Conservation (phyloP, 2,888 invertebrate species). For the Aporophyla nigra region DNA sequence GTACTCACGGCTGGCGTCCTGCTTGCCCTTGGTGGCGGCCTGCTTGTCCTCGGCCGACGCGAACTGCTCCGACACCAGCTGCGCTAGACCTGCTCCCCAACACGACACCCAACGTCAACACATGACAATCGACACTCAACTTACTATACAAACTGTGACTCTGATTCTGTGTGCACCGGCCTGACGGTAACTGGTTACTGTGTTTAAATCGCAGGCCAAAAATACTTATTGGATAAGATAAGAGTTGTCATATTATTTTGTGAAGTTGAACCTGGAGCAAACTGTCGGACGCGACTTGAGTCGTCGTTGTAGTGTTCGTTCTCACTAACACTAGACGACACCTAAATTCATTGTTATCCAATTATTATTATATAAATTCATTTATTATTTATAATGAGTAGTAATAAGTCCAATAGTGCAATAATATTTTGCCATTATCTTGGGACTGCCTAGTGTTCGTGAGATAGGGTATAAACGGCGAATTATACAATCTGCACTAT, state of each 20-base stretch:
- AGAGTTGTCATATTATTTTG: neutral
- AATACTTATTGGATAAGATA: neutral
- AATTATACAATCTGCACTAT: neutral
- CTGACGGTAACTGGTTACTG: neutral
- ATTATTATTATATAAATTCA: too few species aligned
- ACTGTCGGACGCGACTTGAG: neutral
- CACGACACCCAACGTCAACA: constrained; percentile 34
- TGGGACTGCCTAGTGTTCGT: neutral
- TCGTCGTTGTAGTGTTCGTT: neutral
- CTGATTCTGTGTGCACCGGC: neutral
- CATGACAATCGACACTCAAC: constrained; percentile 39
- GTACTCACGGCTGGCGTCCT: constrained; percentile 77
- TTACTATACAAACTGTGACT: neutral
- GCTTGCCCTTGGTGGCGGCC: constrained; percentile 71
- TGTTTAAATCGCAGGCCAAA: neutral
- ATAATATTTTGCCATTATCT: neutral
- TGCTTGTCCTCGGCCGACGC: constrained; percentile 78
- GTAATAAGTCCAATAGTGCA: neutral
- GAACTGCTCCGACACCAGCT: constrained; percentile 88
- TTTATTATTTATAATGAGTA: too few species aligned
- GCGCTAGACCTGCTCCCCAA: constrained; percentile 82
- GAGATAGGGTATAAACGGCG: neutral
- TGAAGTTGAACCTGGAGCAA: neutral
- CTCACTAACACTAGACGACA: neutral
- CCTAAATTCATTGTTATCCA: neutral